Base-by-base conservation (phyloP, 2,113 vertebrate species). In the Halichoerus grypus region DNA sequence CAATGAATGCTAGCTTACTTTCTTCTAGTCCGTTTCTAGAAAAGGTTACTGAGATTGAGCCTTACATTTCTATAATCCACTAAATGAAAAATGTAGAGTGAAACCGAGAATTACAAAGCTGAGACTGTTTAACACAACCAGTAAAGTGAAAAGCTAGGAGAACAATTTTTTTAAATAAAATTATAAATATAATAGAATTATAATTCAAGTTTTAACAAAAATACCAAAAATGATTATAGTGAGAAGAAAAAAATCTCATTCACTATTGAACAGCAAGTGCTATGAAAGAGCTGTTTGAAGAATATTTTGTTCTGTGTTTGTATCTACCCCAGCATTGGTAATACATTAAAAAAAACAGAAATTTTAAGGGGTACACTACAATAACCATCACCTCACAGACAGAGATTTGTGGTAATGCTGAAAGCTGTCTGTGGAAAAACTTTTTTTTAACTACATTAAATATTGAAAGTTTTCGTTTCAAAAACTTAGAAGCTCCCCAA, bases 401-500 rank as follows among this genome's bases (percentile, higher is more conserved):
- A 61, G 55, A 96, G 94, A 96, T 57, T 46, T 76, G 91, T 93
- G 24, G 65, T 0, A 19, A n/a, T 57, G 36, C 2, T 97, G 16
- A 63, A 57, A 86, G 94, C 33, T 15, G 31, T 77, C 92, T 5
- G 26, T 7, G 57, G 91, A 61, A 94, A 86, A 86, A 42, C 72
- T 61, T 82, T 95, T 80, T 91, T 82, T 94, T 61, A 94, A 80
- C 31, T 31, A 77, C 8, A 28, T 89, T 49, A 97, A 92, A 90
- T 86, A 87, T 88, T 96, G 87, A 95, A 63, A 96, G 8, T 63
- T 65, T 95, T 90, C 55, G n/a, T 74, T 93, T 91, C 77, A 77
- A 92, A 63, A 77, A 63, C 85, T 94, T 0, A 92, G 77, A 95
- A 92, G 39, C 88, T 80, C 88, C 36, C 36, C 61, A 22, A 36